Evolutionary conservation across 2,888 invertebrate genomes (phyloP).

Genomic region (Biston betularia): DNA sequence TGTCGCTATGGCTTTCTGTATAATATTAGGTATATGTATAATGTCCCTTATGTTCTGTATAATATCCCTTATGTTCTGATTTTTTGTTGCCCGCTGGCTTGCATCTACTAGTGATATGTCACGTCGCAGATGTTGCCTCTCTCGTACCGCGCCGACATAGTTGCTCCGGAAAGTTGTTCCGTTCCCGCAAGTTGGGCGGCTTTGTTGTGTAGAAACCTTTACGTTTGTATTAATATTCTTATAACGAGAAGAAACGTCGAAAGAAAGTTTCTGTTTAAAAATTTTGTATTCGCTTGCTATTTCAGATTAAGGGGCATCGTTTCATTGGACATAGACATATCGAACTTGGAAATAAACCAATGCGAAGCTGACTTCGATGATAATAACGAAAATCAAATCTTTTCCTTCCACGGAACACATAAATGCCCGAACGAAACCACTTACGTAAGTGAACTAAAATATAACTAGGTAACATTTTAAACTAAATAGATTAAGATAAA

Average conservation of each 20-base stretch:
- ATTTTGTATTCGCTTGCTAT: not conserved
- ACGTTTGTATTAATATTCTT: not conserved
- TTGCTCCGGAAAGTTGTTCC: too few species aligned
- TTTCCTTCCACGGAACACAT: conserved; percentile 94
- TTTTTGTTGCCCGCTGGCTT: too few species aligned
- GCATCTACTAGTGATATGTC: too few species aligned
- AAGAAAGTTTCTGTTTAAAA: not conserved
- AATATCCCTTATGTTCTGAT: too few species aligned
- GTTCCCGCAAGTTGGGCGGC: too few species aligned
- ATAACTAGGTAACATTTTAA: not conserved
- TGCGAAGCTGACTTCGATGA: conserved; percentile 87
- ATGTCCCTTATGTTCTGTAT: too few species aligned
- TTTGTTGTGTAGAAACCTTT: not conserved
- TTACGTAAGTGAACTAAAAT: conserved; percentile 84
- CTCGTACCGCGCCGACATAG: too few species aligned
- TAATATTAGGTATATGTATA: too few species aligned
- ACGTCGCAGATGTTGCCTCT: too few species aligned
- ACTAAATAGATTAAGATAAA: too few species aligned
- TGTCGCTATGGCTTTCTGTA: too few species aligned
- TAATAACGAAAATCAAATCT: conserved; percentile 87
- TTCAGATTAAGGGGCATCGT: conserved; percentile 81
- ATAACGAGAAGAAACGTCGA: too few species aligned
- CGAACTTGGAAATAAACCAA: conserved; percentile 93
- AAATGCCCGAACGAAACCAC: conserved; percentile 95
- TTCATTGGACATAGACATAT: conserved; percentile 92